These are phyloP conservation scores for Isurus oxyrinchus DNA, from an alignment of 2,113 vertebrate species.

Conservation along the genomic window DNA sequence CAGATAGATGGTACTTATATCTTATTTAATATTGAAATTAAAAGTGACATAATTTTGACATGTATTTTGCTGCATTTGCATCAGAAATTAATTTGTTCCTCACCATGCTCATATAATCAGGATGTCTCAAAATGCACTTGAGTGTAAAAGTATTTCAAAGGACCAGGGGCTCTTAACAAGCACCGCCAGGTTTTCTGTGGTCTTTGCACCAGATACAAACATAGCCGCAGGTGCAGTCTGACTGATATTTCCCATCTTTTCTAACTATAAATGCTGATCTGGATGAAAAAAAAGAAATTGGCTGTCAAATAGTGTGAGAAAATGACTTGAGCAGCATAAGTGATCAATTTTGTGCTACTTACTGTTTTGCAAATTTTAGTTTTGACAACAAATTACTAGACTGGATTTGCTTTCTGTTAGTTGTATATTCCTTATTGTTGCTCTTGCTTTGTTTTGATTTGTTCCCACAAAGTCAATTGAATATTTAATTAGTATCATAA, in stretches of 20 bases:
- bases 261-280: background rate
- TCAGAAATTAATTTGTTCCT: background rate
- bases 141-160: background rate
- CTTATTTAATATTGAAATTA: background rate
- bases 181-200: background rate
- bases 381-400: background rate
- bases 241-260: background rate
- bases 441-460: background rate
- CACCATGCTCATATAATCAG: background rate
- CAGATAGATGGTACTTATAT: background rate
- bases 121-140: background rate
- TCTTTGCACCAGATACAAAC: background rate
- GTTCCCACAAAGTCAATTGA: background rate
- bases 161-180: background rate
- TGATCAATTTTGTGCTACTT: constrained; percentile 10
- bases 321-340: background rate
- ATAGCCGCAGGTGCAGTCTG: background rate
- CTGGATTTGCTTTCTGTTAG: background rate
- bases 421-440: background rate
- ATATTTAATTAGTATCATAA: background rate
- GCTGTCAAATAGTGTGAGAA: background rate
- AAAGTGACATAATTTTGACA: background rate
- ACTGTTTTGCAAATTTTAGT: background rate
- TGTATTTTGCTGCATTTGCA: background rate
- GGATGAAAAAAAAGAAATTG: background rate